These are phyloP conservation scores for Forbesichthys papilliferus DNA, from an alignment of 2,113 vertebrate genomes.

Conservation along the genomic window DNA sequence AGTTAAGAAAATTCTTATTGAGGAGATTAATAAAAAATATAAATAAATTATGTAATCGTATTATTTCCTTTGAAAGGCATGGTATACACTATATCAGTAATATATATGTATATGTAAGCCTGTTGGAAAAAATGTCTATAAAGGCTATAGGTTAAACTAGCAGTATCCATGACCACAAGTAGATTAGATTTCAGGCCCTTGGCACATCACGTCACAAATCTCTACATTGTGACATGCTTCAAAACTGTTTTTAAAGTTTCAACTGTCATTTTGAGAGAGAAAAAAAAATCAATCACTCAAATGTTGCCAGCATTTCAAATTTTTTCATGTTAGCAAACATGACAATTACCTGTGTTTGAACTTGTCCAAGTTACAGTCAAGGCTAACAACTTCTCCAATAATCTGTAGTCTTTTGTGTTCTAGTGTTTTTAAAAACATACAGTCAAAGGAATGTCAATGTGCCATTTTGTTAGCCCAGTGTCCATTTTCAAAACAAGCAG, in stretches of 20 bases:
- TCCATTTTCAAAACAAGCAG: constrained; percentile 2
- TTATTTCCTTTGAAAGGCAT: too few species aligned
- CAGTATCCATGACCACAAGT: not conserved
- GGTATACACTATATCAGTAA: too few species aligned
- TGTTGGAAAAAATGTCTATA: too few species aligned
- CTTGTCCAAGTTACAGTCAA: not conserved
- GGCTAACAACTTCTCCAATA: not conserved
- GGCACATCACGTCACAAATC: not conserved
- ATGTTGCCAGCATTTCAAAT: constrained; percentile 8
- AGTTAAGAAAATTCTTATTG: too few species aligned
- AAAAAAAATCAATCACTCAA: not conserved
- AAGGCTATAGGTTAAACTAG: too few species aligned
- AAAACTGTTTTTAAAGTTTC: not conserved
- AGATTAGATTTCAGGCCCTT: not conserved
- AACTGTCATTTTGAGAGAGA: not conserved
- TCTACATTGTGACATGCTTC: not conserved
- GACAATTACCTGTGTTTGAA: constrained; percentile 6
- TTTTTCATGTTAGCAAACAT: not conserved
- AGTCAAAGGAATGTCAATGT: not conserved
- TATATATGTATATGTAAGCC: too few species aligned
- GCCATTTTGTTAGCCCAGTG: not conserved
- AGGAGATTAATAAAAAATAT: too few species aligned
- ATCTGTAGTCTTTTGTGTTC: not conserved
- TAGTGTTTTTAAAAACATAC: not conserved
- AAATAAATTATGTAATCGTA: too few species aligned